phyloP scores from a whole-genome alignment of 2,888 invertebrate species.

The Caenorhabditis wallacei region DNA sequence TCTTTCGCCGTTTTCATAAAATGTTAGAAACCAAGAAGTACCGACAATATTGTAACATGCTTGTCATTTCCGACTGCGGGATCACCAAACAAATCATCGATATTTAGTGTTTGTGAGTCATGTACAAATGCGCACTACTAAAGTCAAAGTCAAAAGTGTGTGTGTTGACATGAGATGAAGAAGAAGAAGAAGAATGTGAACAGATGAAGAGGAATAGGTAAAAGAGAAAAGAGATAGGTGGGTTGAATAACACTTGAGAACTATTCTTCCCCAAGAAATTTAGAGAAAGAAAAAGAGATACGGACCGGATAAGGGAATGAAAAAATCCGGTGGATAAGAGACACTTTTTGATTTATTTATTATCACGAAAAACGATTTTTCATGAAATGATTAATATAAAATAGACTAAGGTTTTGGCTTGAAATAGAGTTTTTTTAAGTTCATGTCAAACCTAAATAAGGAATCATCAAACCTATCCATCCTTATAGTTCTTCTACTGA shows the following conservation, averaged over 20 bases:
- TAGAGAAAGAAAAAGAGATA: not conserved
- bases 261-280: constrained; percentile 17
- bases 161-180: constrained; percentile 15
- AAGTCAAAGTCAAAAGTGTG: constrained; percentile 35
- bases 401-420: too few species aligned
- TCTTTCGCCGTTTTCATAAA: not conserved
- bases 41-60: not conserved
- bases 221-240: constrained; percentile 20
- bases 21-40: not conserved
- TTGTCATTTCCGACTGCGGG: not conserved
- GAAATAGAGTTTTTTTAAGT: too few species aligned
- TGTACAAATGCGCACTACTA: constrained; percentile 29
- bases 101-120: constrained; percentile 40
- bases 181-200: constrained; percentile 19
- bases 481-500: too few species aligned
- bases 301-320: not conserved
- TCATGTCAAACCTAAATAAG: too few species aligned
- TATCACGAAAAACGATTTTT: too few species aligned
- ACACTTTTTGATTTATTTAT: constrained; percentile 14
- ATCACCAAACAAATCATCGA: constrained; percentile 34
- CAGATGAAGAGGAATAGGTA: constrained; percentile 20
- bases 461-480: too few species aligned
- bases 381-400: too few species aligned
- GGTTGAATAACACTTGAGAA: constrained; percentile 53
- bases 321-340: not conserved